Evolutionary conservation across 2,888 invertebrate species (phyloP).

Genomic region (Drosophila barbarae): DNA sequence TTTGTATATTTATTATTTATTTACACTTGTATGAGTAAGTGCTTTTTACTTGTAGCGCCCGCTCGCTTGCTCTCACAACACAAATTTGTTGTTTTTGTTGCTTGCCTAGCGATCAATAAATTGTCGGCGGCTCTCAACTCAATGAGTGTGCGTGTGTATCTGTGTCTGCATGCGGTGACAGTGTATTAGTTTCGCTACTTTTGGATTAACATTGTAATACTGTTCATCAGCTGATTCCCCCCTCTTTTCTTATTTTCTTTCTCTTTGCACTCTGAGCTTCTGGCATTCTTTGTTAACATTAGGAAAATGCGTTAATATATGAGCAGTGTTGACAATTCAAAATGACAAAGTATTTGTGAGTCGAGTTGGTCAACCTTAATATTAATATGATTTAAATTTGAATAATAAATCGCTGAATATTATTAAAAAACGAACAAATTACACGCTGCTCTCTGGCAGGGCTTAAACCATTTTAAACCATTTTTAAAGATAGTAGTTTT

Average conservation of each 20-base stretch:
- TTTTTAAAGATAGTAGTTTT: background rate
- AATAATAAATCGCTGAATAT: background rate
- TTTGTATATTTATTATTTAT: conserved; percentile 39
- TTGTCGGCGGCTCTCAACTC: conserved; percentile 46
- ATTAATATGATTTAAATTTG: background rate
- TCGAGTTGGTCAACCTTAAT: background rate
- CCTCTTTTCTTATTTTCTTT: background rate
- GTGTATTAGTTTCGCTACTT: conserved; percentile 26
- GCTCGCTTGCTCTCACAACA: conserved; percentile 16
- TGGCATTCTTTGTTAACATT: conserved; percentile 41
- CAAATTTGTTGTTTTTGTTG: conserved; percentile 17
- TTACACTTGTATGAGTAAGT: conserved; percentile 25
- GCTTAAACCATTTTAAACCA: too few relatives aligned
- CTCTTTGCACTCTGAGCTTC: background rate
- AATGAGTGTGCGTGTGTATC: conserved; percentile 8
- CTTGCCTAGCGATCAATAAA: conserved; percentile 62
- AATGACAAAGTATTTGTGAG: background rate
- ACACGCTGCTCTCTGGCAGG: background rate
- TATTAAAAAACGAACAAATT: background rate
- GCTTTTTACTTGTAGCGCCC: conserved; percentile 32
- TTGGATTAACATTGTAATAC: conserved; percentile 61
- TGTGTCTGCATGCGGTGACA: conserved; percentile 24
- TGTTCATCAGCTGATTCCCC: conserved; percentile 26
- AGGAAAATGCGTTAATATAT: conserved; percentile 35
- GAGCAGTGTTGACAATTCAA: background rate